Conservation (phyloP, 2,113 vertebrate species). For the Ageneiosus marmoratus region DNA sequence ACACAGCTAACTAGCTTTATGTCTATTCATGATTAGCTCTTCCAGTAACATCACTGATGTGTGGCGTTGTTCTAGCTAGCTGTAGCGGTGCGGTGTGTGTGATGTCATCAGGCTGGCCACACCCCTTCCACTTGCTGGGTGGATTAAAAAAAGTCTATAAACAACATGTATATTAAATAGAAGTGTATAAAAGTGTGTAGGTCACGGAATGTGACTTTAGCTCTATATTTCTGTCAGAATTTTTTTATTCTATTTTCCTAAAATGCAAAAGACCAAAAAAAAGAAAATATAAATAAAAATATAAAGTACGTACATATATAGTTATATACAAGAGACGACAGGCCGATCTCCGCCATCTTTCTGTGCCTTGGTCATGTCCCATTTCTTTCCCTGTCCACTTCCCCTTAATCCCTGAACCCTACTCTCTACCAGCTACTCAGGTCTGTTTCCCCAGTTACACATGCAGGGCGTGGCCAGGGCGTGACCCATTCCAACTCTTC, state of each 20-base stretch:
- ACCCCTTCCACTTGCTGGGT: neutral
- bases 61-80: neutral
- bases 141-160: slow-evolving; percentile 53
- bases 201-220: slow-evolving; percentile 78
- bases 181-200: slow-evolving; percentile 61
- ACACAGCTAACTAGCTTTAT: neutral
- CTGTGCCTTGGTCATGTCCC: slow-evolving; percentile 92
- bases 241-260: slow-evolving; percentile 99
- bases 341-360: slow-evolving; percentile 77
- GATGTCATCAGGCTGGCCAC: slow-evolving; percentile 52
- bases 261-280: slow-evolving; percentile 71
- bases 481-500: neutral
- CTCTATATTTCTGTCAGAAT: slow-evolving; percentile 89
- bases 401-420: slow-evolving; percentile 12
- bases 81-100: neutral
- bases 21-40: neutral
- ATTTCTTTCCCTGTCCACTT: slow-evolving; percentile 60
- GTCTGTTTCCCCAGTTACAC: slow-evolving; percentile 42
- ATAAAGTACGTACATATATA: slow-evolving; percentile 46
- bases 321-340: slow-evolving; percentile 28
- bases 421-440: slow-evolving; percentile 44
- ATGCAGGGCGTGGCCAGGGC: neutral
- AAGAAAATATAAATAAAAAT: slow-evolving; percentile 48
- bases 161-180: slow-evolving; percentile 59
- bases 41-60: neutral